phyloP scores from a whole-genome alignment of 35 echinoderm and acorn worm genomes.

The Nesometra sesokonis region DNA sequence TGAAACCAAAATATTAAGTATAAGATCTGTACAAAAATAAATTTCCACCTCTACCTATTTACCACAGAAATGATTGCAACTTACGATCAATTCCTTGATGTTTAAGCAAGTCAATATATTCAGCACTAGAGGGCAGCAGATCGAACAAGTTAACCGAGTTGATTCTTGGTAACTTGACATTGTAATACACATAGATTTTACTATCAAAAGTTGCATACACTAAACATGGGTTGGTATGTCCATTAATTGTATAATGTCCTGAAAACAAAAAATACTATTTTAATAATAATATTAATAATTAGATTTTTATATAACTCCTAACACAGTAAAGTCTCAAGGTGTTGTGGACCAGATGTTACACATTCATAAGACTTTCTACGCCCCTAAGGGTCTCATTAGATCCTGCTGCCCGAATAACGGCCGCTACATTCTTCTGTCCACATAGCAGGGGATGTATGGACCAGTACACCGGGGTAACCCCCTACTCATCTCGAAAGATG shows the following conservation, averaged over 20 bases:
- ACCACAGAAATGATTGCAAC: not conserved
- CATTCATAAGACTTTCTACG: too few species aligned
- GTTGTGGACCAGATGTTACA: too few species aligned
- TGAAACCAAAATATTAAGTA: too few species aligned
- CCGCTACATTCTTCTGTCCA: too few species aligned
- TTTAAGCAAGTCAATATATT: conserved; percentile 51
- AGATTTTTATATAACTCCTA: not conserved
- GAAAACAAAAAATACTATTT: not conserved
- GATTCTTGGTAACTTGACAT: conserved; percentile 61
- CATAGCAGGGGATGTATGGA: too few species aligned
- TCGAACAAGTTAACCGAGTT: conserved; percentile 48
- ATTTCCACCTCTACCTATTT: too few species aligned
- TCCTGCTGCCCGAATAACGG: too few species aligned
- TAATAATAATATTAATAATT: not conserved
- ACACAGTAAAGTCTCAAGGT: too few species aligned
- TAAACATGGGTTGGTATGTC: conserved; percentile 61
- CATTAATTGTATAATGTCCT: conserved; percentile 78
- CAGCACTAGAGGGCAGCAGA: conserved; percentile 36
- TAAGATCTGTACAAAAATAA: too few species aligned
- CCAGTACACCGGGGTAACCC: too few species aligned
- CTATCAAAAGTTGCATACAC: conserved; percentile 95
- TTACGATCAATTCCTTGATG: conserved; percentile 43
- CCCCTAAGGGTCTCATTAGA: too few species aligned
- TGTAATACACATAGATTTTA: conserved; percentile 83
- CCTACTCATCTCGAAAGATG: too few species aligned